Evolutionary conservation across 2,113 vertebrate species (phyloP), one percentile per base, ranked within the genome.

Genomic region (Lichenostomus cassidix): DNA sequence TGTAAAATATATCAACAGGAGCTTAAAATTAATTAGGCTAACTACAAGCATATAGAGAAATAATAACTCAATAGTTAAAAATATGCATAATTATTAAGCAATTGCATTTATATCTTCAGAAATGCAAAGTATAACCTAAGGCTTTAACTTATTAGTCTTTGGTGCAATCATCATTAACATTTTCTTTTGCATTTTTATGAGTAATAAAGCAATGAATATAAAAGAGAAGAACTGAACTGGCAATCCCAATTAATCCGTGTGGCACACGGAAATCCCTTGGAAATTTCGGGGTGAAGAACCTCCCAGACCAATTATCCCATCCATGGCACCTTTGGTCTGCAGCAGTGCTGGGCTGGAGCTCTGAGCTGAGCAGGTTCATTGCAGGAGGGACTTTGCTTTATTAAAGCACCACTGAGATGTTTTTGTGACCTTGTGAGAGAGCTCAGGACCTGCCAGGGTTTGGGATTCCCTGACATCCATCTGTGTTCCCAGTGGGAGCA

Each of bases 91-190:
- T 97, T 97, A 98, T 97, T 96, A 97, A 97, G 95, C 89, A 46
- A 84, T 97, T 95, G 96, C 97, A 95, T 97, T 98, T 97, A 97
- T 97, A 93, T 94, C 97, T 91, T 92, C 92, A 95, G 91, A 94
- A 95, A 96, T 96, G 92, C 94, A 96, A 94, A 95, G 94, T 93
- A 79, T 90, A 96, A 97, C 96, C 93, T 91, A 95, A 97, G 97
- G 97, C 95, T 96, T 95, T 94, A 95, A 83, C 96, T 97, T 97
- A 97, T 98, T 98, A 97, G 94, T 90, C 97, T 97, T 98, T 94
- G 96, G 92, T 97, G 89, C 91, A 97, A 98, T 98, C 96, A 97
- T 97, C 97, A 97, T 98, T 98, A 98, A 97, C 96, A 96, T 97
- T 98, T 95, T 97, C 89, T 86, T 96, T 92, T 93, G 89, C 95